Percentiles rank a stretch among this genome's conserved stretches.
Conservation (phyloP, 1,140 invertebrate species). For the Pollicipes pollicipes region DNA sequence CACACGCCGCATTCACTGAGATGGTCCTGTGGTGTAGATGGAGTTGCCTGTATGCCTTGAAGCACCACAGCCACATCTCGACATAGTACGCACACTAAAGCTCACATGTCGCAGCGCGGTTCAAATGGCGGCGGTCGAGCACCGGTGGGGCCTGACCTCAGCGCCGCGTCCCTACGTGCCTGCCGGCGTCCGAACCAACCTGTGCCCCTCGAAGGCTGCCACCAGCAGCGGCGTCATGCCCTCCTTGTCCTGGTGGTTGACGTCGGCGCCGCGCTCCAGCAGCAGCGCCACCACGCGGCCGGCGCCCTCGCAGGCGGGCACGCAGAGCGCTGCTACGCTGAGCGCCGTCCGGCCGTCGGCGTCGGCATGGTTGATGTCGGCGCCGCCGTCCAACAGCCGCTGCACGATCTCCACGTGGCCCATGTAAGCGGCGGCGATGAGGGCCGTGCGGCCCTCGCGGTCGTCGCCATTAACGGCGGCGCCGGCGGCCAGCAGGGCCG, state of each 20-base stretch:
- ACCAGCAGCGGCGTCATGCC: slow-evolving; percentile 82
- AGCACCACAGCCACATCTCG: no score
- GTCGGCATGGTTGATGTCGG: slow-evolving; percentile 70
- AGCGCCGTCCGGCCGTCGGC: slow-evolving; percentile 46
- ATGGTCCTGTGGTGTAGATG: no score
- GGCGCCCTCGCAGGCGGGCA: slow-evolving; percentile 54
- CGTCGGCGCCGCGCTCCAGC: slow-evolving; percentile 63
- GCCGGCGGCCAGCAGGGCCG: slow-evolving; percentile 60
- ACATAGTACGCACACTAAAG: no score
- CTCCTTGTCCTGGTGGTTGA: slow-evolving; percentile 76
- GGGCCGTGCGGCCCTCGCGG: slow-evolving; percentile 55
- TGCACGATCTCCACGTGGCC: slow-evolving; percentile 36
- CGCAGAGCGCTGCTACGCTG: slow-evolving; percentile 78
- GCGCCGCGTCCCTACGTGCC: no score
- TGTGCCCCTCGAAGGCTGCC: slow-evolving; percentile 82
- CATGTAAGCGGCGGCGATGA: slow-evolving; percentile 38
- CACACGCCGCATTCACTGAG: no score
- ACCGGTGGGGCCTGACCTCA: no score
- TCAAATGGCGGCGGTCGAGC: no score
- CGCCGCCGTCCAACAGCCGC: slow-evolving; percentile 62
- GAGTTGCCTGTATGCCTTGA: no score
- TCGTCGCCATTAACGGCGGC: slow-evolving; percentile 74
- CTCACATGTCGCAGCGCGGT: no score
- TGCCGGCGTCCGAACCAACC: no score
- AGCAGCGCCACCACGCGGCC: slow-evolving; percentile 48